These are phyloP conservation scores for Rousettus madagascariensis DNA, from an alignment of 2,797 vertebrate species.

Conservation along the genomic window DNA sequence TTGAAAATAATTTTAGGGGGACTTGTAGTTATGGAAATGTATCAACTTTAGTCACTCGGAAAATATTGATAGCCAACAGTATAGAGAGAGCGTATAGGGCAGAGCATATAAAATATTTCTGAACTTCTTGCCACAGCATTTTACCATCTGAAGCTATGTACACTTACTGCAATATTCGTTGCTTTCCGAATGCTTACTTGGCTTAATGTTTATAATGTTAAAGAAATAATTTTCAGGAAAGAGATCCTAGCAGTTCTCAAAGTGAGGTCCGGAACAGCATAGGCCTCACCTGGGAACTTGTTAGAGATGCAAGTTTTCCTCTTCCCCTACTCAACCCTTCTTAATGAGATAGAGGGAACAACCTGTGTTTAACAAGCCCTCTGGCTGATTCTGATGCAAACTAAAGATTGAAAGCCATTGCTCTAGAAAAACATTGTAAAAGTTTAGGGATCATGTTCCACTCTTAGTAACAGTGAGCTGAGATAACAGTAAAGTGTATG, in stretches of 20 bases:
- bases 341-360: neutral
- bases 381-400: neutral
- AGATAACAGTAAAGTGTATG: neutral
- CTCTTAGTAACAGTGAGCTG: neutral
- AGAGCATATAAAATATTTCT: neutral
- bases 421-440: neutral
- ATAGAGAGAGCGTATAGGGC: neutral
- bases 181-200: neutral
- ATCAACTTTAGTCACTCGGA: neutral
- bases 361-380: neutral
- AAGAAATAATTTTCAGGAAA: neutral
- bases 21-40: neutral
- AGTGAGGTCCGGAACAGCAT: neutral
- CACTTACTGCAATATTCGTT: neutral
- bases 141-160: neutral
- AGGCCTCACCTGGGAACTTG: neutral
- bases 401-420: neutral
- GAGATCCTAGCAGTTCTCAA: neutral
- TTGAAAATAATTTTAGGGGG: neutral
- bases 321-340: neutral
- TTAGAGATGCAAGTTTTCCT: neutral
- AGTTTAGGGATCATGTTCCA: neutral
- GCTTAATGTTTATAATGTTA: neutral
- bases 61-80: neutral
- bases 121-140: neutral